Evolutionary conservation across 2,888 invertebrate species (phyloP).

Genomic region (Tanypteryx hageni): DNA sequence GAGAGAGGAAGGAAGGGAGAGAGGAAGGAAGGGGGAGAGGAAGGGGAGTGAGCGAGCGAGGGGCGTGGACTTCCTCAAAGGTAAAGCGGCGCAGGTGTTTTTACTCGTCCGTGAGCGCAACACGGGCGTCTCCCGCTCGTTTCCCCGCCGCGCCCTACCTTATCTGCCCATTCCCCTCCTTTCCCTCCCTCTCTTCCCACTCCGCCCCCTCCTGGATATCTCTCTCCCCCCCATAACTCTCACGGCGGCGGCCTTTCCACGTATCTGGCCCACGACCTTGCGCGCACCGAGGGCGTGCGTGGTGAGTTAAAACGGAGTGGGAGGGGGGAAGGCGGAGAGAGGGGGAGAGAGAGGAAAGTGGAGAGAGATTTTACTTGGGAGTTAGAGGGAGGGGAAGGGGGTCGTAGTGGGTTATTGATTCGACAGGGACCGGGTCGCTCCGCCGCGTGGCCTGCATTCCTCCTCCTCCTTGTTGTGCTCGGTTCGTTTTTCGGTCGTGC

Average conservation of each 20-base stretch:
- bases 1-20: too few relatives aligned
- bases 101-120: background rate
- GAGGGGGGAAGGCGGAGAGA: background rate
- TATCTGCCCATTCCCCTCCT: background rate
- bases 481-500: slow-evolving; percentile 56
- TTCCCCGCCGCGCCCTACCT: background rate
- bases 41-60: background rate
- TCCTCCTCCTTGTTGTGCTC: slow-evolving; percentile 48
- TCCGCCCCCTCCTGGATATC: background rate
- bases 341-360: background rate
- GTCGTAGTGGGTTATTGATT: slow-evolving; percentile 60
- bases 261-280: slow-evolving; percentile 61
- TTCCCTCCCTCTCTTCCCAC: background rate
- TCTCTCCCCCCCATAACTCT: background rate
- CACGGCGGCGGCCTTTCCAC: slow-evolving; percentile 40
- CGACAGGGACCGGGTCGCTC: slow-evolving; percentile 56
- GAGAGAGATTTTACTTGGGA: background rate
- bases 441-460: slow-evolving; percentile 61
- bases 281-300: slow-evolving; percentile 41
- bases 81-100: background rate
- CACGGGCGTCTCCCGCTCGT: background rate
- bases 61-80: background rate
- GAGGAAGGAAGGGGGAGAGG: too few relatives aligned
- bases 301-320: background rate
- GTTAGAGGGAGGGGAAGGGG: background rate